Percentiles rank a stretch among this genome's conserved stretches.
phyloP scores from a whole-genome alignment of 2,113 vertebrate species.

The Podilymbus podiceps region DNA sequence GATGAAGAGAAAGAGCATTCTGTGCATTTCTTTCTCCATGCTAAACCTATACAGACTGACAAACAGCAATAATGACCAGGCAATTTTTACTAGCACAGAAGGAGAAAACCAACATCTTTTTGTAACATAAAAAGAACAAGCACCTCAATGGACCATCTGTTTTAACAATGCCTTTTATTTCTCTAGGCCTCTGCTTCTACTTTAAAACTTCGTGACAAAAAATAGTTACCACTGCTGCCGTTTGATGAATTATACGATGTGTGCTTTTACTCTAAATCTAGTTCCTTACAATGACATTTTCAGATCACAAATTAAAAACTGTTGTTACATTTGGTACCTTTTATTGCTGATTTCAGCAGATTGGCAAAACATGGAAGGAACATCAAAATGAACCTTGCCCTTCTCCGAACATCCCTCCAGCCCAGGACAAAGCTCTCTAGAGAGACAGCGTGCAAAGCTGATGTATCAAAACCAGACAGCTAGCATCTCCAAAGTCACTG shows the following conservation, averaged over 20 bases:
- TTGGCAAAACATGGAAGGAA: background rate
- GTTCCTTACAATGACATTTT: background rate
- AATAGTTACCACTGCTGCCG: background rate
- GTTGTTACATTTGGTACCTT: background rate
- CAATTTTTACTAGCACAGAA: background rate
- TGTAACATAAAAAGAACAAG: background rate
- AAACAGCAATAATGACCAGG: background rate
- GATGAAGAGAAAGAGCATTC: accelerated
- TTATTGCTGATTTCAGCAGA: background rate
- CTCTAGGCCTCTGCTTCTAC: background rate
- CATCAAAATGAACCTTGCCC: background rate
- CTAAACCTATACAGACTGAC: background rate
- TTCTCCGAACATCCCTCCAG: background rate
- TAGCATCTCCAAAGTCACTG: background rate
- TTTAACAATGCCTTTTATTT: constrained; percentile 8
- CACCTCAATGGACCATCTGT: background rate
- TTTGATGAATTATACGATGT: background rate
- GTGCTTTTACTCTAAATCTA: background rate
- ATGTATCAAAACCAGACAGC: background rate
- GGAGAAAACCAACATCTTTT: background rate
- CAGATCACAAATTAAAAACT: background rate
- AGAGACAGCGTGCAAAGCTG: background rate
- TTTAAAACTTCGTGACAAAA: constrained; percentile 3
- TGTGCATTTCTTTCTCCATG: background rate
- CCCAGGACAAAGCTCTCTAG: background rate